Evolutionary conservation across 2,797 vertebrate species (phyloP), one percentile per base, ranked within the genome.

Genomic region (Sciurus carolinensis): DNA sequence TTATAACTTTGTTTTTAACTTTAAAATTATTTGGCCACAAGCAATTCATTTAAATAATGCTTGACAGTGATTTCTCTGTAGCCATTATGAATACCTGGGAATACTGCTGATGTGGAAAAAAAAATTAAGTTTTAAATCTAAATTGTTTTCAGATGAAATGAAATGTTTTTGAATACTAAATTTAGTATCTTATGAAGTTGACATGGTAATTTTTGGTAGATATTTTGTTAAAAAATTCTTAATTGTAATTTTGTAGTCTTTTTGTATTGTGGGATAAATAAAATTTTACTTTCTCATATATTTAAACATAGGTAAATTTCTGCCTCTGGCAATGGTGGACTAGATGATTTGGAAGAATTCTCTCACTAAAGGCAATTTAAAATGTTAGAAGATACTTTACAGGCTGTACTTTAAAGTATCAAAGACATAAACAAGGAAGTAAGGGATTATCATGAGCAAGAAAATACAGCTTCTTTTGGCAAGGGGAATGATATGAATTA

Each of bases 241-340:
- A 84, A 71, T 69, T 86, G 1, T 54, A 72, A 50, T 75, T 80
- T 80, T 81, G 6, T 36, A 59, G 57, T 73, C 3, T 59, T 95
- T 96, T 84, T 67, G 24, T 80, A 50, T 77, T 76, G 28, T 77
- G 28, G 5, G 22, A 1, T 42, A 82, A 86, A 59, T 73, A 82
- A 44, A 75, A 84, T n/a, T 94, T 71, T 50, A 66, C 13, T 89
- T 84, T 94, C 54, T 83, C 22, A 77, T 87, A 81, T 72, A 15
- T 94, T 95, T 76, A 92, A 96, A 81, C 67, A 39, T 57, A 79
- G 36, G n/a, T 11, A 85, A 85, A 87, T 62, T 67, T 87, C 14
- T 81, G 36, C 13, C 50, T 64, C 52, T 81, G n/a, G 44, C 20
- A 80, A 33, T 42, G 44, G 33, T 66, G 26, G 17, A 77, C 15